Conservation (phyloP, 2,113 vertebrate genomes). For the Pica pica region DNA sequence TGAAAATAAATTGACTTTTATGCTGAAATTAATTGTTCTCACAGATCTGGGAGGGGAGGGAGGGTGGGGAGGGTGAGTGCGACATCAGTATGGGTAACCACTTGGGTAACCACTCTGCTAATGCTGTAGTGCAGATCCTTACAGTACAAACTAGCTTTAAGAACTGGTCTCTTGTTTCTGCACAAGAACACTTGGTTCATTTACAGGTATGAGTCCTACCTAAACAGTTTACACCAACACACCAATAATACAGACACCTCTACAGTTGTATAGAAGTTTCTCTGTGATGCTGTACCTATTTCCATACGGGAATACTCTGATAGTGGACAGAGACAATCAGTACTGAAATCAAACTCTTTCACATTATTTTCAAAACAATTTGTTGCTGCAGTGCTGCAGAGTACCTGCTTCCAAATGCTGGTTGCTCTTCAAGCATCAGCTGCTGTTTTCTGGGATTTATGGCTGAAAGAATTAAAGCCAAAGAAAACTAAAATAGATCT, state of each 20-base stretch:
- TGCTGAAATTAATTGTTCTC: background rate
- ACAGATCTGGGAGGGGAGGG: background rate
- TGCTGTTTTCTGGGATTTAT: slow-evolving; percentile 17
- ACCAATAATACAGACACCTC: background rate
- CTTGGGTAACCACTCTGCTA: background rate
- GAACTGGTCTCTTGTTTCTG: background rate
- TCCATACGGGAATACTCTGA: background rate
- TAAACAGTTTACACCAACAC: background rate
- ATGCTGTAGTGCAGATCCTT: background rate
- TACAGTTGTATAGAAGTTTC: background rate
- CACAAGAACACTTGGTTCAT: background rate
- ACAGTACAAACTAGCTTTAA: background rate
- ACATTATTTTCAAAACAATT: background rate
- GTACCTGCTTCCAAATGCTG: background rate
- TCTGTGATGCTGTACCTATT: background rate
- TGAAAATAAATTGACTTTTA: background rate
- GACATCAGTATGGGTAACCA: background rate
- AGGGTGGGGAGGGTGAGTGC: background rate
- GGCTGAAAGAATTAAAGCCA: slow-evolving; percentile 40
- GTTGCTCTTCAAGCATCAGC: background rate
- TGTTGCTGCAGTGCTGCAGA: background rate
- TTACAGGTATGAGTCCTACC: background rate
- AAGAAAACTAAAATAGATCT: slow-evolving; percentile 4
- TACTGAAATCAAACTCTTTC: background rate
- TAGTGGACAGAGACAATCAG: background rate